These are phyloP conservation scores for Antigone vipio DNA, from an alignment of 2,113 vertebrate genomes.

Conservation along the genomic window DNA sequence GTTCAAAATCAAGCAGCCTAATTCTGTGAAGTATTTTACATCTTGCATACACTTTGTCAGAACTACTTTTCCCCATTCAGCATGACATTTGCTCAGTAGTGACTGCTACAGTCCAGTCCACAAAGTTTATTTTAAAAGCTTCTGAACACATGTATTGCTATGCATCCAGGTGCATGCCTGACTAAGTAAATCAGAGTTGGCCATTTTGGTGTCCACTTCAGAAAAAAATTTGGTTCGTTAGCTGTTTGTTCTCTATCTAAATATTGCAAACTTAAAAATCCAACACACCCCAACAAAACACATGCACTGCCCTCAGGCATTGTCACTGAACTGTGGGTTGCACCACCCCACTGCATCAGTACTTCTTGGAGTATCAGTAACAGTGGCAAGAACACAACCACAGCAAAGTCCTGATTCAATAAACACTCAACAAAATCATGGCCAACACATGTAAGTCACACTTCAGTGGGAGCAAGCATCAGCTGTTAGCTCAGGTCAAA, in stretches of 20 bases:
- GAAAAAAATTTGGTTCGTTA: not conserved
- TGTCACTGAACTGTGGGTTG: not conserved
- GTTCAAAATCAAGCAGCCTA: not conserved
- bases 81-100: not conserved
- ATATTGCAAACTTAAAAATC: not conserved
- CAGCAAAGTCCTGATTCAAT: not conserved
- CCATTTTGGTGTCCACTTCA: not conserved
- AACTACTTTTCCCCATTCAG: not conserved
- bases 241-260: not conserved
- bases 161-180: not conserved
- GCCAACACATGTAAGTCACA: not conserved
- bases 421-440: not conserved
- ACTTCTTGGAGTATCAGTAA: not conserved
- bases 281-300: too few species aligned
- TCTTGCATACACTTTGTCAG: not conserved
- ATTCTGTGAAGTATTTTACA: not conserved
- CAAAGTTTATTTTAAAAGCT: not conserved
- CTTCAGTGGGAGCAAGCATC: not conserved
- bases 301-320: rapidly evolving
- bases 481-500: not conserved
- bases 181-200: not conserved
- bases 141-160: not conserved
- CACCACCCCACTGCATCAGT: not conserved
- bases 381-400: not conserved
- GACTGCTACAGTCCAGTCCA: not conserved